These are phyloP conservation scores for Danaus melanippus DNA, from an alignment of 1,140 invertebrate genomes.

Conservation along the genomic window DNA sequence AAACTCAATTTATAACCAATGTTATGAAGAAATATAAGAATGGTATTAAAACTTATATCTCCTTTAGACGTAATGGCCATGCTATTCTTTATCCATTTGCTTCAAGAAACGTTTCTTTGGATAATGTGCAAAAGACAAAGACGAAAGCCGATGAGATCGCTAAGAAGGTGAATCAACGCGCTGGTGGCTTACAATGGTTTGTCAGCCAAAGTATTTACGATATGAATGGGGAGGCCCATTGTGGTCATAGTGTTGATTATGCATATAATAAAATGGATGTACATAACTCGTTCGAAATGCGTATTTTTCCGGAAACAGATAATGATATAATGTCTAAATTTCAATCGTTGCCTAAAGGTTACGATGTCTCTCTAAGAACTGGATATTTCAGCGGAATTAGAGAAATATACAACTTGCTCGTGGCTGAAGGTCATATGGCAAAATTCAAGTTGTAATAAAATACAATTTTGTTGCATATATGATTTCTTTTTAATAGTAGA, in stretches of 20 bases:
- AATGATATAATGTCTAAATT: conserved; percentile 42
- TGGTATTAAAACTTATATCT: conserved; percentile 44
- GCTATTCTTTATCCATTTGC: conserved; percentile 45
- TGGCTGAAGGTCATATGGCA: conserved; percentile 26
- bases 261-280: conserved; percentile 32
- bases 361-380: conserved; percentile 34
- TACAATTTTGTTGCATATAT: too few species aligned
- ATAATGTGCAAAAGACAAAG: conserved; percentile 16
- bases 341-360: conserved; percentile 42
- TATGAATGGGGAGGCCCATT: conserved; percentile 36
- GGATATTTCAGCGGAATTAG: conserved; percentile 50
- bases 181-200: conserved; percentile 40
- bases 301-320: conserved; percentile 44
- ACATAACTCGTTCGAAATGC: conserved; percentile 45
- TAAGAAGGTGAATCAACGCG: conserved; percentile 46
- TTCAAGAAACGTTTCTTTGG: conserved; percentile 13
- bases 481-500: conserved; percentile 10
- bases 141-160: conserved; percentile 34
- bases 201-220: conserved; percentile 40
- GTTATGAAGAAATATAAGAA: conserved; percentile 39
- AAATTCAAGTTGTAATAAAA: conserved; percentile 6
- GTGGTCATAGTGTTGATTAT: conserved; percentile 58
- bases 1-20: conserved; percentile 44
- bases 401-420: conserved; percentile 43
- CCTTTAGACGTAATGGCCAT: conserved; percentile 48